Evolutionary conservation across 37 sponge, comb jelly and placozoan species (phyloP), one percentile per base, ranked within the genome.

Genomic region (Oscarella lobularis): DNA sequence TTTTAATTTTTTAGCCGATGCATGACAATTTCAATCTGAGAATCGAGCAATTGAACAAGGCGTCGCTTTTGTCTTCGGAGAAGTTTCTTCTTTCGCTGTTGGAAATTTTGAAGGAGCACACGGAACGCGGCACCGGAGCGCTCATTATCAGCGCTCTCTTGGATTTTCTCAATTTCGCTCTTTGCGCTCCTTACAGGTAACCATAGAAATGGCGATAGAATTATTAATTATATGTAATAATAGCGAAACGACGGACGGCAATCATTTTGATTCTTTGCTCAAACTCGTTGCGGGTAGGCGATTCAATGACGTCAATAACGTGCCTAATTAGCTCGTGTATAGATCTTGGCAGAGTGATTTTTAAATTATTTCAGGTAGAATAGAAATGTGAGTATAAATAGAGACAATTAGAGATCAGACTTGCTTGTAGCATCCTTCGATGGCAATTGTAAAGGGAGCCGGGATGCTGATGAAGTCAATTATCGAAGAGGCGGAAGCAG

Each of bases 161-260:
- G 36, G 99, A 98, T 77, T 98, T 98, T 86, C 83, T 98, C 83
- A 94, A 92, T 6, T 98, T 94, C 79, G 95, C 99, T n/a, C 71
- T 98, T 29, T 97, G 98, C 72, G 92, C 93, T 36, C 98, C 98
- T 20, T 97, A 93, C 87, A 82, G 92, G 92, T 92, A n/a, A n/a
- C n/a, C n/a, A n/a, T n/a, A n/a, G n/a, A n/a, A n/a, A n/a, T n/a
- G n/a, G n/a, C n/a, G n/a, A n/a, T n/a, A n/a, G n/a, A n/a, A n/a
- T 77, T 79, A 38, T 66, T 34, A 60, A 4, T 3, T 37, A 6
- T 3, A 2, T 81, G 41, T 66, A 66, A 29, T n/a, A n/a, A n/a
- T 69, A 95, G 96, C 74, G 99, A 98, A 77, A 98, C 99, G 0
- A 98, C 99, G 1, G 90, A 88, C 38, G 73, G 85, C 32, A 85